phyloP scores from a whole-genome alignment of 2,113 vertebrate species.

The Tupaia chinensis region DNA sequence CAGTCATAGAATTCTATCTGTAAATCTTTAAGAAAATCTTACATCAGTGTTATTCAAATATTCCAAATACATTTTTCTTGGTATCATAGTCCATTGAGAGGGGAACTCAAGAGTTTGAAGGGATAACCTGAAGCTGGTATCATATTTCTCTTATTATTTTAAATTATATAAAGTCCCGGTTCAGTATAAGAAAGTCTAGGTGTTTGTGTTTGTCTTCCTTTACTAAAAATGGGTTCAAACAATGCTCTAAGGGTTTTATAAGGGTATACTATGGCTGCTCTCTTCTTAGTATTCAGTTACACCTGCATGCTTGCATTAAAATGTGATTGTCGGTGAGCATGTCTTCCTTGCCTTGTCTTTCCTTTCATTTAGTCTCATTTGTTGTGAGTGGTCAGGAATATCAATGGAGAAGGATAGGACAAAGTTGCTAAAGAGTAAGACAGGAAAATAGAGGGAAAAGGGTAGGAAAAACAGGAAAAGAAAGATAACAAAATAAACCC shows the following conservation, averaged over 20 bases:
- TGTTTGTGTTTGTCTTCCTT: not conserved
- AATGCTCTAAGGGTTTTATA: not conserved
- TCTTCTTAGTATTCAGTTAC: not conserved
- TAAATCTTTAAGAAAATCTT: not conserved
- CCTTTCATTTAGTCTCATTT: not conserved
- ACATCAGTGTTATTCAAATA: not conserved
- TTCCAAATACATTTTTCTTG: not conserved
- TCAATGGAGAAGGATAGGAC: not conserved
- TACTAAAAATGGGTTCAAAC: not conserved
- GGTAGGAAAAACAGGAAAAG: not conserved
- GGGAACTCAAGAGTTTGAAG: not conserved
- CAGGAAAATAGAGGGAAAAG: not conserved
- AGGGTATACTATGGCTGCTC: fast-evolving
- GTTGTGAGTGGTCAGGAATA: not conserved
- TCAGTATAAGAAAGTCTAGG: not conserved
- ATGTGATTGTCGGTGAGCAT: not conserved
- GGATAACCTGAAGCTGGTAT: not conserved
- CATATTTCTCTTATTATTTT: not conserved
- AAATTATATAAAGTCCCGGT: not conserved
- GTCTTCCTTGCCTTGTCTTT: not conserved
- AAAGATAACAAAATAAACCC: not conserved
- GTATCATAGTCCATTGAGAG: not conserved
- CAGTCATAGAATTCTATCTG: not conserved
- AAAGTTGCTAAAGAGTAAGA: not conserved
- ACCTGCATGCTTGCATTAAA: not conserved